These are phyloP conservation scores for Cryptus armator DNA, from an alignment of 2,888 invertebrate genomes.

Conservation along the genomic window DNA sequence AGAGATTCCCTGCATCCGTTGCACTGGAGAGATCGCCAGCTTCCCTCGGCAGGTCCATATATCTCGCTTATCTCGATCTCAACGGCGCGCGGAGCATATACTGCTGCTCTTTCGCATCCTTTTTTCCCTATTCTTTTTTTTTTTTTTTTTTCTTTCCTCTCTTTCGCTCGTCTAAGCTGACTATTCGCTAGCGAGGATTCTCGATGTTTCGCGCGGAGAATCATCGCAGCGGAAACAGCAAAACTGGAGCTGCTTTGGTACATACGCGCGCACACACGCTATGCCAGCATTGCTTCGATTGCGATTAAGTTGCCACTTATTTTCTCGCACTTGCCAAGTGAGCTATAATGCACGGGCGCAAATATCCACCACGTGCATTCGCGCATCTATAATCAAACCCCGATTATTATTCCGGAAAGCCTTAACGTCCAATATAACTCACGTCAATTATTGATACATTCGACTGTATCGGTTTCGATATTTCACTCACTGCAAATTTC, in stretches of 20 bases:
- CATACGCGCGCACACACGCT: constrained; percentile 11
- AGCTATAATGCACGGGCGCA: constrained; percentile 11
- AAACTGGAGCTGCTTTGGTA: constrained; percentile 22
- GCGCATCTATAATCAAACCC: constrained; percentile 36
- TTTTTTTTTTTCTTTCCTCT: constrained; percentile 10
- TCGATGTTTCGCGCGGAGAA: constrained; percentile 33
- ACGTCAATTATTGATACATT: constrained; percentile 51
- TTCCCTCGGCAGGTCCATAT: constrained; percentile 74
- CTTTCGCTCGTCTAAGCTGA: constrained; percentile 39
- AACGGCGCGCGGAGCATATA: constrained; percentile 55
- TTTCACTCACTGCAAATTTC: constrained; percentile 14
- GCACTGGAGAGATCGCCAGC: constrained; percentile 53
- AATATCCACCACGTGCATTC: constrained; percentile 1
- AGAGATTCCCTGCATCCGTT: constrained; percentile 50
- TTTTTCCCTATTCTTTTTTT: constrained; percentile 43
- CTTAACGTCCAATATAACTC: constrained; percentile 22
- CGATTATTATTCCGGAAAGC: constrained; percentile 29
- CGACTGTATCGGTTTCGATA: constrained; percentile 27
- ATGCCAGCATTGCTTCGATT: constrained; percentile 33
- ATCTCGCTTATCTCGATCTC: constrained; percentile 77
- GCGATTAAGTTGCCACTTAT: constrained; percentile 57
- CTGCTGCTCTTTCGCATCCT: constrained; percentile 31
- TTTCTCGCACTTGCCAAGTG: constrained; percentile 29
- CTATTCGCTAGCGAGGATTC: constrained; percentile 33
- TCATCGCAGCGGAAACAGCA: constrained; percentile 9